Evolutionary conservation across 1,140 invertebrate genomes (phyloP), one percentile per base, ranked within the genome.

Genomic region (Papilio aristodemus): DNA sequence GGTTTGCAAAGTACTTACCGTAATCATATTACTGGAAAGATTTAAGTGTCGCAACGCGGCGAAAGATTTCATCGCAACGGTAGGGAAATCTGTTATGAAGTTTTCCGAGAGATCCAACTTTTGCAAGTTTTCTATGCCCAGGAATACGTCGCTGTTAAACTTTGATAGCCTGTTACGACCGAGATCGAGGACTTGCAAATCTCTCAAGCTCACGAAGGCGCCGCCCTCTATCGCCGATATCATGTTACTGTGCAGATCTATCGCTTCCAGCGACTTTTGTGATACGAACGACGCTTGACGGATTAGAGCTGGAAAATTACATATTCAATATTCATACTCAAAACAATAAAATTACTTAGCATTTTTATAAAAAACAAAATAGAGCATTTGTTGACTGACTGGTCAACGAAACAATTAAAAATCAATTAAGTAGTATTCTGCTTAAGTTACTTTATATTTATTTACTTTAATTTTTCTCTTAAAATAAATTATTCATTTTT

Each of bases 21-120:
- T 94, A 54, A 97, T 95, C 85, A 97, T 93, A 91, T 98, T 98
- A 37, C 96, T 95, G 9, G 96, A 96, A 3, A 97, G 85, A 83
- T 97, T 96, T 19, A 98, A 90, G 68, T 94, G 93, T 80, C 94
- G 95, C 0, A 98, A 86, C 32, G 93, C 93, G 0, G 87, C 80
- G 64, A 97, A 93, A 0, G 93, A 89, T 73, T 94, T 94, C n/a
- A 97, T 79, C 0, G 96, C 95, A 1, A 95, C 93, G 0, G 93
- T 93, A 2, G 97, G 97, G 84, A 98, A 96, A 77, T 96, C 94
- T 6, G 93, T 92, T 14, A 98, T 94, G 78, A 97, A 97, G 87
- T 98, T 98, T 76, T 95, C 94, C 0, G 96, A 97, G 5, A 98
- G 88, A 86, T 97, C 96, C 68, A 98, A 86, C 70, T 94, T 93